A percentile compares a stretch with the other conserved stretches of the same genome.
Conservation (phyloP, 2,113 vertebrate species). For the Andinoacara biseriatus region DNA sequence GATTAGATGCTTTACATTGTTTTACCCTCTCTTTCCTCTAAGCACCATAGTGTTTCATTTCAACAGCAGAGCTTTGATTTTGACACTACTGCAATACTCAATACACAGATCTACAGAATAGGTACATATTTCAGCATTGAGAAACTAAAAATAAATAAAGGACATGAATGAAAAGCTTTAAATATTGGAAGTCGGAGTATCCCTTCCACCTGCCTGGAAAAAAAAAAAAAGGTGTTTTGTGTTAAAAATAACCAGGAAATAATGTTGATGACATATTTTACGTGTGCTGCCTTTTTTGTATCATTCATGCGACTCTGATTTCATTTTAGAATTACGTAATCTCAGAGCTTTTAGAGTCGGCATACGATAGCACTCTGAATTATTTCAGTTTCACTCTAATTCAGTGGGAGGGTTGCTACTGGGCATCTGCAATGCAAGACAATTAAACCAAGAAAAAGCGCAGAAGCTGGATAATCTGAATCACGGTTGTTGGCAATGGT, state of each 20-base stretch:
- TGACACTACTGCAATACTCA: background rate
- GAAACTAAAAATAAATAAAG: background rate
- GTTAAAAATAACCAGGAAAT: background rate
- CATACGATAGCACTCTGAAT: background rate
- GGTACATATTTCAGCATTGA: background rate
- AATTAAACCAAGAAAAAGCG: conserved; percentile 22
- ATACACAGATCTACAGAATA: background rate
- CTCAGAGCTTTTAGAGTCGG: background rate
- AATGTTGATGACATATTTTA: conserved; percentile 39
- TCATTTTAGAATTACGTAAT: background rate
- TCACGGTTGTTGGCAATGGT: conserved; percentile 26
- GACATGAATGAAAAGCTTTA: background rate
- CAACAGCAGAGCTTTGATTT: conserved; percentile 8
- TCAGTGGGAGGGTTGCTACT: background rate
- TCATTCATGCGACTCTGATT: background rate
- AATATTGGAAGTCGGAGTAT: background rate
- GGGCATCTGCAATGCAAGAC: conserved; percentile 21
- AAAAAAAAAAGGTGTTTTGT: background rate
- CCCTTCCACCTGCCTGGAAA: background rate
- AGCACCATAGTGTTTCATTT: background rate
- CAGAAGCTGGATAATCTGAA: conserved; percentile 22
- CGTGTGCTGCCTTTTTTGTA: conserved; percentile 6
- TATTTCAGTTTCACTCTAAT: conserved; percentile 11
- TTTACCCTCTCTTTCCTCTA: background rate
- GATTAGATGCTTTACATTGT: conserved; percentile 4